Percentiles rank a stretch among this genome's conserved stretches.
phyloP scores from a whole-genome alignment of 2,113 vertebrate genomes.

The Leptocoma aspasia region DNA sequence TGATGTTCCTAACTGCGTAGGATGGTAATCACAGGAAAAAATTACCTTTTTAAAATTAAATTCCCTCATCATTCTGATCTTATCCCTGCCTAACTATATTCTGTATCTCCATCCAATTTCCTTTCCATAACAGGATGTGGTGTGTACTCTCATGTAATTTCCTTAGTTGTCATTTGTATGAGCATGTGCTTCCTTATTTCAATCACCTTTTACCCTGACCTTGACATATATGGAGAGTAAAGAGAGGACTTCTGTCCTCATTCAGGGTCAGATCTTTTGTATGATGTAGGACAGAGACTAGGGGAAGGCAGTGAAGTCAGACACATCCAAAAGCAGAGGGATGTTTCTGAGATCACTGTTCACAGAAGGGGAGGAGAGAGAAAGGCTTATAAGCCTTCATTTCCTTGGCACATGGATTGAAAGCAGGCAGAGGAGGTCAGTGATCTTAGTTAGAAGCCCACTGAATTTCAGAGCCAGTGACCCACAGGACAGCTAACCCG shows the following conservation, averaged over 20 bases:
- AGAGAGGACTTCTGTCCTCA: neutral
- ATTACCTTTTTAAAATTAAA: neutral
- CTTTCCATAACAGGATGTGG: neutral
- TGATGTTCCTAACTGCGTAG: neutral
- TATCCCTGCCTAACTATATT: neutral
- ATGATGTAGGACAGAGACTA: neutral
- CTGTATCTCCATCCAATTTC: neutral
- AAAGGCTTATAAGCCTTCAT: neutral
- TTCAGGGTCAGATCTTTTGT: neutral
- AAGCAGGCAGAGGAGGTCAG: neutral
- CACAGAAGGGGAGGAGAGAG: neutral
- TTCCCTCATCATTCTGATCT: neutral
- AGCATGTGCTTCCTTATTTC: neutral
- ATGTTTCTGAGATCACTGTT: neutral
- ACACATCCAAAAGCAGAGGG: neutral
- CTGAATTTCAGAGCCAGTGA: neutral
- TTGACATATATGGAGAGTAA: neutral
- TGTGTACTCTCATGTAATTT: neutral
- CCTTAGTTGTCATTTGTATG: neutral
- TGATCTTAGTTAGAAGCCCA: rapidly evolving
- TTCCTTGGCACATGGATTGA: neutral
- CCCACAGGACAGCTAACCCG: neutral
- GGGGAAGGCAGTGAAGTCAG: neutral
- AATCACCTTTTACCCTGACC: neutral
- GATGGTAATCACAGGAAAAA: neutral